A percentile compares a stretch with the other conserved stretches of the same genome.
Conservation (phyloP, 2,797 vertebrate genomes). For the Philypnodon macrostomus region DNA sequence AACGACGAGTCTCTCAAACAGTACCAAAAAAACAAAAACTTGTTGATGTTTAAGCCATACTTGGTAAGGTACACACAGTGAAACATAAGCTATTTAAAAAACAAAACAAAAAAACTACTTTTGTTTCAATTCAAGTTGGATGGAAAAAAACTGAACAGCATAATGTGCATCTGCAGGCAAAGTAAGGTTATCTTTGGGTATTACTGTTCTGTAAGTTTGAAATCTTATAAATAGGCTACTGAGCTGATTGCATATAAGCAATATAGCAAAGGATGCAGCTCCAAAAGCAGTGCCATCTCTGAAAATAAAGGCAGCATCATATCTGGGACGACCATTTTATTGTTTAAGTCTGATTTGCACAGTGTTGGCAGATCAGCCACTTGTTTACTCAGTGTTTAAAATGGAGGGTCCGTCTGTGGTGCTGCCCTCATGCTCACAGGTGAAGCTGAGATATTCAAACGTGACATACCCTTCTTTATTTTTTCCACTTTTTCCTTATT, state of each 20-base stretch:
- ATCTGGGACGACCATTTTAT: conserved; percentile 48
- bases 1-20: too few species aligned
- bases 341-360: conserved; percentile 11
- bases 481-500: conserved; percentile 45
- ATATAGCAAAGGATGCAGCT: conserved; percentile 28
- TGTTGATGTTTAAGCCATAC: too few species aligned
- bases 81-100: too few species aligned
- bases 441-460: conserved; percentile 18
- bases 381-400: conserved; percentile 50
- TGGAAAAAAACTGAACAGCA: not conserved
- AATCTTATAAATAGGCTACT: not conserved
- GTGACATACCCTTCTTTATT: conserved; percentile 63
- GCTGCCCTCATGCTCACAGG: conserved; percentile 54
- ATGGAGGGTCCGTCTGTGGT: conserved; percentile 46
- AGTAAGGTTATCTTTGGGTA: not conserved
- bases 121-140: too few species aligned
- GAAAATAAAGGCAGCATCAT: conserved; percentile 55
- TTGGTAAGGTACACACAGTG: too few species aligned
- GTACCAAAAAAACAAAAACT: too few species aligned
- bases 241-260: conserved; percentile 22
- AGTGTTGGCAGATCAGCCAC: conserved; percentile 22
- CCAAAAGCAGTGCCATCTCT: conserved; percentile 33
- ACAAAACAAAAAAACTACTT: too few species aligned
- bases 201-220: not conserved
- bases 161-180: not conserved